phyloP scores from a whole-genome alignment of 2,113 vertebrate species.

The Mormoops blainvillei region DNA sequence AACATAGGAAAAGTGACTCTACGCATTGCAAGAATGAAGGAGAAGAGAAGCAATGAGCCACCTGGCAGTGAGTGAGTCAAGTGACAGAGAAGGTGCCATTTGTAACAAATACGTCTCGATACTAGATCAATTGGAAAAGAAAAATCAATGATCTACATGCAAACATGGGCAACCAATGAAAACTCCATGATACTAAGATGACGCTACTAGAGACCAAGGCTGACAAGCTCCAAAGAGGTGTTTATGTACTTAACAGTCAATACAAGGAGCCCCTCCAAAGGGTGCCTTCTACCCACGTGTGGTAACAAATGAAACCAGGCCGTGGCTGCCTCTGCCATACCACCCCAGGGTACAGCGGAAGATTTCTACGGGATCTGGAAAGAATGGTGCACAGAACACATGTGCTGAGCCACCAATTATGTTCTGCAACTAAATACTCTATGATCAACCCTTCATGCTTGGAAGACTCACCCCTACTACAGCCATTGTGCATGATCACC shows the following conservation, averaged over 20 bases:
- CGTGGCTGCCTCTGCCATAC: no score
- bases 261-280: no score
- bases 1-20: background rate
- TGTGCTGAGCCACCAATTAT: no score
- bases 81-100: background rate
- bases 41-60: background rate
- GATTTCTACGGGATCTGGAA: no score
- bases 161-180: background rate
- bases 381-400: no score
- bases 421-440: no score
- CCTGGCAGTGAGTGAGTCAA: background rate
- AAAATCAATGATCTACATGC: background rate
- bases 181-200: background rate
- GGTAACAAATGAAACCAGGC: no score
- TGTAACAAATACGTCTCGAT: background rate
- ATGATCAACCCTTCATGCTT: no score
- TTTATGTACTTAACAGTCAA: background rate
- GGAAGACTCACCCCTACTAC: no score
- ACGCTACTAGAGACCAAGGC: background rate
- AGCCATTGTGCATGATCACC: no score
- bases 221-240: background rate
- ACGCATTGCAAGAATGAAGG: background rate
- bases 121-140: background rate
- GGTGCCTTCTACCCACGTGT: no score
- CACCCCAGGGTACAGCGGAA: no score